These are phyloP conservation scores for Empis livida DNA, from an alignment of 2,888 invertebrate genomes.

Conservation along the genomic window DNA sequence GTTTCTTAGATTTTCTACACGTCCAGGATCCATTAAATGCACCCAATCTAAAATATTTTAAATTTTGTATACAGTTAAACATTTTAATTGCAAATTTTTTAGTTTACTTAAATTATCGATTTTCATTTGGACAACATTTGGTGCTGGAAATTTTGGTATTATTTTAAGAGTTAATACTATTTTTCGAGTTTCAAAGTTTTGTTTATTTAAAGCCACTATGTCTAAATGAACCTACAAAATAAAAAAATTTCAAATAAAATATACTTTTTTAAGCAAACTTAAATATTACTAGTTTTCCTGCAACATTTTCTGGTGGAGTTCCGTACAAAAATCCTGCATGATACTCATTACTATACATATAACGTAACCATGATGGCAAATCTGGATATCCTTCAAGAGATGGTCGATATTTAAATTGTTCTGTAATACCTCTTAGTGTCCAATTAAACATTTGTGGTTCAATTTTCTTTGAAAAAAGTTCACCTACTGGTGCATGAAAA, in stretches of 20 bases:
- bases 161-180: conserved; percentile 50
- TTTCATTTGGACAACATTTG: conserved; percentile 70
- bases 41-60: conserved; percentile 45
- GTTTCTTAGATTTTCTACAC: conserved; percentile 61
- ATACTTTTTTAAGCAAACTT: neutral
- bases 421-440: conserved; percentile 40
- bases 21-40: conserved; percentile 62
- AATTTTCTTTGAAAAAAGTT: conserved; percentile 66
- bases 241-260: neutral
- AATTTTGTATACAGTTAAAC: too few relatives aligned
- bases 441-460: conserved; percentile 69
- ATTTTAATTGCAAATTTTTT: too few relatives aligned
- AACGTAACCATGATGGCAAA: conserved; percentile 74
- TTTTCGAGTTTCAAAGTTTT: conserved; percentile 61
- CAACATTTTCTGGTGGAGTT: conserved; percentile 54
- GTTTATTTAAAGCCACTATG: conserved; percentile 62
- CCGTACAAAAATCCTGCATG: conserved; percentile 74
- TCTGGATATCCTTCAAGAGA: conserved; percentile 67
- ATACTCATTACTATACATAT: conserved; percentile 65
- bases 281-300: conserved; percentile 34
- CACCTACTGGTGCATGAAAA: conserved; percentile 35
- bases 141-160: conserved; percentile 52
- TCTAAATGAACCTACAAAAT: conserved; percentile 42
- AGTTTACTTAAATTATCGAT: conserved; percentile 60
- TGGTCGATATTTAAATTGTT: conserved; percentile 48